Base-by-base conservation (phyloP, 1,140 invertebrate genomes). In the Hestina assimilis region DNA sequence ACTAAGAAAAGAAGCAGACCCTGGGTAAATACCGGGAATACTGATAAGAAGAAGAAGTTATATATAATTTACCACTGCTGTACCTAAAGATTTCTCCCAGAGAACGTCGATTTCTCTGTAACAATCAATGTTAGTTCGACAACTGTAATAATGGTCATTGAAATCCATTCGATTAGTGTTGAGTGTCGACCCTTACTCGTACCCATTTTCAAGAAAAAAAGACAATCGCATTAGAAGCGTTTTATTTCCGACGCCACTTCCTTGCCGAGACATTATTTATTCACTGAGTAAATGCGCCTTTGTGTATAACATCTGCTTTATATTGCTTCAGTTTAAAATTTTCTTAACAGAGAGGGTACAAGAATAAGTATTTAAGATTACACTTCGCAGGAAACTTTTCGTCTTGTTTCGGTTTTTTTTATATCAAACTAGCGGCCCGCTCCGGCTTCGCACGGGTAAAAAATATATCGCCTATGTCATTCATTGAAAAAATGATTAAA, bases 81-180 rank as follows among this genome's bases (percentile, higher is more conserved):
- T n/a, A n/a, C n/a, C n/a, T n/a, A n/a, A n/a, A n/a, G n/a, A n/a
- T n/a, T n/a, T n/a, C n/a, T n/a, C n/a, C 12, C 14, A 5, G 2
- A 33, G 5, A 38, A 17, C 15, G n/a, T 40, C 12, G n/a, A 38
- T 17, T 33, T 42, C 26, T 38, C 21, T 14, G 23, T 42, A 52
- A 48, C 52, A 60, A 40, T 57, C 52, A 50, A 61, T 52, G 20
- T 24, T 31, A 43, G 41, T 41, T 46, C 43, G 43, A 58, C 50
- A 53, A 46, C 17, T 31, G 43, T 58, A 55, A 57, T 31, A 42
- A 63, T 48, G 43, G 50, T 58, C 60, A 57, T 63, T 41, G 55
- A 58, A 63, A 58, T 53, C 51, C 50, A 48, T 63, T 53, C 56
- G 61, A 63, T 59, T 59, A 63, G 46, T 41, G 35, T 48, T 33